phyloP scores from a whole-genome alignment of 2,888 invertebrate genomes.

The Andrena flavipes region DNA sequence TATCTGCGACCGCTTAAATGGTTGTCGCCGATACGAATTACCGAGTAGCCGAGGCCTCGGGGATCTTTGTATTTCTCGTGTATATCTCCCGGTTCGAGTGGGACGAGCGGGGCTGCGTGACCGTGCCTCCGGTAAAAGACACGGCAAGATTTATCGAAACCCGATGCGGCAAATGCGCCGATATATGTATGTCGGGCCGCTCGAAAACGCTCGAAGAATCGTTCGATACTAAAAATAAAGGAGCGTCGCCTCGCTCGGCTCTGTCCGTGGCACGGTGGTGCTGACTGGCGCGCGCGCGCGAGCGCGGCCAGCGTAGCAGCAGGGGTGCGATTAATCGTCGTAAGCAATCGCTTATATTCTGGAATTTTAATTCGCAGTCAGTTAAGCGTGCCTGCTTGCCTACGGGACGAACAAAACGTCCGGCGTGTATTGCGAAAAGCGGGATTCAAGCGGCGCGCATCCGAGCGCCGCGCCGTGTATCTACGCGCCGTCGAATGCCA shows the following conservation, averaged over 20 bases:
- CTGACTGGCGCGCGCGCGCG: constrained; percentile 24
- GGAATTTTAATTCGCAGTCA: constrained; percentile 76
- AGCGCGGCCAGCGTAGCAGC: constrained; percentile 67
- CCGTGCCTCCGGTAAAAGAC: constrained; percentile 66
- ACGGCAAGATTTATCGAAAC: constrained; percentile 72
- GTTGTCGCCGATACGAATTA: constrained; percentile 63
- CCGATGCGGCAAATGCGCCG: constrained; percentile 69
- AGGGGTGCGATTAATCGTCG: constrained; percentile 79
- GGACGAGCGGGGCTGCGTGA: constrained; percentile 68
- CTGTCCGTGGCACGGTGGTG: constrained; percentile 19
- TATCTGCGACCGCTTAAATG: constrained; percentile 55
- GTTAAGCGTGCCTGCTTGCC: constrained; percentile 70
- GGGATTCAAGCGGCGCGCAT: constrained; percentile 60
- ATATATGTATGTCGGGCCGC: constrained; percentile 67
- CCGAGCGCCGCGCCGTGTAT: constrained; percentile 27
- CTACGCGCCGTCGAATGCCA: constrained; percentile 28
- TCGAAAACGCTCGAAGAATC: constrained; percentile 73
- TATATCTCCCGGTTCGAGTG: constrained; percentile 55
- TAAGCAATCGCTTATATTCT: constrained; percentile 76
- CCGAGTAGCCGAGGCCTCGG: constrained; percentile 36
- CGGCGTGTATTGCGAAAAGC: constrained; percentile 67
- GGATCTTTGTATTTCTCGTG: constrained; percentile 63
- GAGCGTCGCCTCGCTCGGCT: constrained; percentile 51
- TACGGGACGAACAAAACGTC: constrained; percentile 70
- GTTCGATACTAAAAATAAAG: constrained; percentile 72